Percentiles rank a stretch among this genome's conserved stretches.
These are phyloP conservation scores for Umimayanthus chanpuru DNA, from an alignment of 92 coral and sea anemone genomes.

Conservation along the genomic window DNA sequence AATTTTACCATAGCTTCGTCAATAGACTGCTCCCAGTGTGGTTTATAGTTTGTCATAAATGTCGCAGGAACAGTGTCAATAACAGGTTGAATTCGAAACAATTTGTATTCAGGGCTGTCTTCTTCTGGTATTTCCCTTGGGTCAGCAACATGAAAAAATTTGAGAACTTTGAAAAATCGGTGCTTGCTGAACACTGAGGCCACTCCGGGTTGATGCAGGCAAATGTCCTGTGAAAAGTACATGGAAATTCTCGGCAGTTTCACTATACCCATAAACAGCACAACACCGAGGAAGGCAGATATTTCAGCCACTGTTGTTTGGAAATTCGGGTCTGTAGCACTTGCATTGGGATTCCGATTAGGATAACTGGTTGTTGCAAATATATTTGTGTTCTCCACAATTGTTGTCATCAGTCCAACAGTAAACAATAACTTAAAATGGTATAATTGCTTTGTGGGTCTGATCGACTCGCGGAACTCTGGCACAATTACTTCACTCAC, in stretches of 20 bases:
- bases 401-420: slow-evolving; percentile 12
- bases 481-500: slow-evolving; percentile 13
- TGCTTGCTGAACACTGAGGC: slow-evolving; percentile 24
- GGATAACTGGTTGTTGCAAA: slow-evolving; percentile 9
- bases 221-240: slow-evolving; percentile 20
- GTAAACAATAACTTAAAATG: slow-evolving; percentile 21
- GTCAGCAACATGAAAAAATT: slow-evolving; percentile 11
- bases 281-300: slow-evolving; percentile 25
- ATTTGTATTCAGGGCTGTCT: background rate
- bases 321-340: slow-evolving; percentile 22
- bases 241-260: slow-evolving; percentile 5
- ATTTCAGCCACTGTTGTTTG: slow-evolving; percentile 26
- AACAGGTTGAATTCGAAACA: background rate
- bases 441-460: slow-evolving; percentile 18
- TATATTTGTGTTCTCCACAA: slow-evolving; percentile 32
- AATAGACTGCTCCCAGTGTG: background rate
- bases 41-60: background rate
- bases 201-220: slow-evolving; percentile 11
- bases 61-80: background rate
- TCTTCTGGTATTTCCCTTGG: slow-evolving; percentile 25
- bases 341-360: slow-evolving; percentile 12
- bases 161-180: background rate
- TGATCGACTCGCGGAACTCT: slow-evolving; percentile 9
- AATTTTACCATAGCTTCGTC: slow-evolving; percentile 2
- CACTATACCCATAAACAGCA: slow-evolving; percentile 14